A percentile compares a stretch with the other conserved stretches of the same genome.
These are phyloP conservation scores for Callocephalon fimbriatum DNA, from an alignment of 2,113 vertebrate species.

Conservation along the genomic window DNA sequence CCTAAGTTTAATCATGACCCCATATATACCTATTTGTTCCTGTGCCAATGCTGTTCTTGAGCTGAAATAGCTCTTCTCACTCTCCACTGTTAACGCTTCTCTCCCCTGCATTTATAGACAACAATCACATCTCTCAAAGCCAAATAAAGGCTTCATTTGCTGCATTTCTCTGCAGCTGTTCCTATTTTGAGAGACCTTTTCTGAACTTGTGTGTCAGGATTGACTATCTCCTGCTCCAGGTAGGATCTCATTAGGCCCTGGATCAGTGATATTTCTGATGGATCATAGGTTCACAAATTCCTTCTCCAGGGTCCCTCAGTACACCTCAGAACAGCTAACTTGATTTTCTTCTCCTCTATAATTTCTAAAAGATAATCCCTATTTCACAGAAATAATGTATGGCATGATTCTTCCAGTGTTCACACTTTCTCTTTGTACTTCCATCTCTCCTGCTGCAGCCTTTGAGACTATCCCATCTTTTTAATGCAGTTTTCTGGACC, in stretches of 20 bases:
- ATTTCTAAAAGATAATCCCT: not conserved
- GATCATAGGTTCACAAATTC: not conserved
- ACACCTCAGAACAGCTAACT: not conserved
- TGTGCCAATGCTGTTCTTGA: not conserved
- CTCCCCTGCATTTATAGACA: not conserved
- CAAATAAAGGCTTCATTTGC: not conserved
- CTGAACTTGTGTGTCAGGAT: not conserved
- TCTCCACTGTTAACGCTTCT: not conserved
- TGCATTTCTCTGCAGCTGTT: not conserved
- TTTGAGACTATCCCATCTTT: not conserved
- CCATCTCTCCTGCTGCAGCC: not conserved
- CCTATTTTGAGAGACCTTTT: not conserved
- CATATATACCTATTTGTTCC: not conserved
- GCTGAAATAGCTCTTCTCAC: not conserved
- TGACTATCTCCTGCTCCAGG: not conserved
- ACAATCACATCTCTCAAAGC: not conserved
- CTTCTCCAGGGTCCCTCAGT: not conserved
- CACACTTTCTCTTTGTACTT: not conserved
- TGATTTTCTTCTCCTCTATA: not conserved
- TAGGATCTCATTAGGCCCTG: not conserved
- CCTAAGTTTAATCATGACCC: not conserved
- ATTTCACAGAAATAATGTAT: not conserved
- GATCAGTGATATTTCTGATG: not conserved
- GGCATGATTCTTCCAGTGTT: not conserved
- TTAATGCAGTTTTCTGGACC: not conserved